phyloP scores from a whole-genome alignment of 2,113 vertebrate species.

The Grammomys dolichurus region DNA sequence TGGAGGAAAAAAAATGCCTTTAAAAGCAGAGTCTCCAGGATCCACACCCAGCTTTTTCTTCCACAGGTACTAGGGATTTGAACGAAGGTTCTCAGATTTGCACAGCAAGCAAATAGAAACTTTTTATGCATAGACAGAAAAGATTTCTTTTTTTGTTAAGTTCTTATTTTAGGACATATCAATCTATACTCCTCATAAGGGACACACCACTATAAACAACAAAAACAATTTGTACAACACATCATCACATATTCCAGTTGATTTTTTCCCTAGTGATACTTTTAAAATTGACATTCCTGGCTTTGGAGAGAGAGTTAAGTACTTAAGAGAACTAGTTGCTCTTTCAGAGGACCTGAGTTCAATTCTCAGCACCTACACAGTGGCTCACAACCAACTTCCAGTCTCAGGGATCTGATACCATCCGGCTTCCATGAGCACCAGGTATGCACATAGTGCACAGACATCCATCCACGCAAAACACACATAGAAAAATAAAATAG shows the following conservation, averaged over 20 bases:
- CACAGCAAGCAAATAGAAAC: background rate
- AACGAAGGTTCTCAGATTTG: background rate
- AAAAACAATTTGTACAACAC: background rate
- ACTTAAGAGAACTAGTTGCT: background rate
- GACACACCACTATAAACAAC: background rate
- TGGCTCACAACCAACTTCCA: too few species aligned
- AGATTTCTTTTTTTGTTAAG: background rate
- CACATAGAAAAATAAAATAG: background rate
- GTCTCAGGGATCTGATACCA: background rate
- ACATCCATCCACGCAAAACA: background rate
- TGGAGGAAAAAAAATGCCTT: conserved; percentile 27
- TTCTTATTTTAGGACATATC: background rate
- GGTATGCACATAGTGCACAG: background rate
- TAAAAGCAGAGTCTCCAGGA: background rate
- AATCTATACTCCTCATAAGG: background rate
- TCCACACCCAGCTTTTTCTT: background rate
- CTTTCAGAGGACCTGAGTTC: background rate
- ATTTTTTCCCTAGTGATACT: background rate
- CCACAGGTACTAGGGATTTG: too few species aligned
- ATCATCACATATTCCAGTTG: background rate
- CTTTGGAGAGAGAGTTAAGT: background rate
- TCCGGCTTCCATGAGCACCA: background rate
- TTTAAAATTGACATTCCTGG: background rate
- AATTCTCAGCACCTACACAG: background rate
- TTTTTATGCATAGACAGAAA: background rate